phyloP scores from a whole-genome alignment of 2,888 invertebrate species.

The Caradrina kadenii region DNA sequence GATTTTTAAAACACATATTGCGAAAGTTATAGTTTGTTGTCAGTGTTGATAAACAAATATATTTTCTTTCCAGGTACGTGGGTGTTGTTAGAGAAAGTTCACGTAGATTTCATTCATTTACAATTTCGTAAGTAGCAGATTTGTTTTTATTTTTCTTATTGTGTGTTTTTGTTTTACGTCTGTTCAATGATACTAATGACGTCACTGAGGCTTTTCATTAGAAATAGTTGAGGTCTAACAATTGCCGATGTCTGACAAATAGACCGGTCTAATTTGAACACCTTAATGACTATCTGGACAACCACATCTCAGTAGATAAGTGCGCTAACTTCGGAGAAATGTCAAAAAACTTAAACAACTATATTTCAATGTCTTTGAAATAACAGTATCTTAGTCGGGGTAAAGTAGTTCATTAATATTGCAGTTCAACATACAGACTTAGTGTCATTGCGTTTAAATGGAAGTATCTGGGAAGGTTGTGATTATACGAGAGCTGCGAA shows the following conservation, averaged over 20 bases:
- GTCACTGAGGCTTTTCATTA: conserved; percentile 25
- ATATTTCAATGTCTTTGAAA: conserved; percentile 64
- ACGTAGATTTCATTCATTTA: conserved; percentile 80
- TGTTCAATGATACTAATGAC: conserved; percentile 40
- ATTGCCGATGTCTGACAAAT: conserved; percentile 40
- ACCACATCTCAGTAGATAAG: conserved; percentile 50
- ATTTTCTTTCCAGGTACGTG: conserved; percentile 85
- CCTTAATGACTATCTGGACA: conserved; percentile 49
- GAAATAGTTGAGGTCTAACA: conserved; percentile 15
- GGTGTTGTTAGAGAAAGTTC: conserved; percentile 83
- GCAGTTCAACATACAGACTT: conserved; percentile 66
- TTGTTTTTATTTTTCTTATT: conserved; percentile 74
- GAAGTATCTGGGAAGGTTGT: conserved; percentile 71
- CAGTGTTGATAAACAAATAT: conserved; percentile 57
- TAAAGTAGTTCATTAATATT: conserved; percentile 72
- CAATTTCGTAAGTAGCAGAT: conserved; percentile 85
- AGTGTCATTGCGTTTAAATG: conserved; percentile 74
- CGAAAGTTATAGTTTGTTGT: conserved; percentile 23
- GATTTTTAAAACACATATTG: background rate
- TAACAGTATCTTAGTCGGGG: conserved; percentile 51
- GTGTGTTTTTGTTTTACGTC: conserved; percentile 51
- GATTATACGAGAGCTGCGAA: conserved; percentile 73
- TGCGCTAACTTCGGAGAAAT: conserved; percentile 66
- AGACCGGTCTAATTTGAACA: conserved; percentile 36
- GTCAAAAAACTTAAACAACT: conserved; percentile 75